Evolutionary conservation across 2,113 vertebrate species (phyloP).

Genomic region (Hiodon alosoides): DNA sequence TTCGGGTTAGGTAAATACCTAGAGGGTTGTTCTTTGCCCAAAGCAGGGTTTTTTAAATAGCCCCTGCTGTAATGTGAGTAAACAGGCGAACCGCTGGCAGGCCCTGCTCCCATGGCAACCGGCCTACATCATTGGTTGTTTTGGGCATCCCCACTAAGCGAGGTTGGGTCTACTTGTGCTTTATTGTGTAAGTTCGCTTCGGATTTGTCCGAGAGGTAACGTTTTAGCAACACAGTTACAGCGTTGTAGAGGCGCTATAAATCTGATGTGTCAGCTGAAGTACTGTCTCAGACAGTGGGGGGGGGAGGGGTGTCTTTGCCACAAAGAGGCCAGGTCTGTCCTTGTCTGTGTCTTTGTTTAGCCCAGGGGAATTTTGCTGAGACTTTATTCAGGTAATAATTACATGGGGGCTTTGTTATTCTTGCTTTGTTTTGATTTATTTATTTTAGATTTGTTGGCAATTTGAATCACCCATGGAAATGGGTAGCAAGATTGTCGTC

Average conservation of each 20-base stretch:
- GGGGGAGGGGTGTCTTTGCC: too few species aligned
- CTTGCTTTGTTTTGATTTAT: too few species aligned
- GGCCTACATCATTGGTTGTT: constrained; percentile 39
- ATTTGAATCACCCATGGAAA: too few species aligned
- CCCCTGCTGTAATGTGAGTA: constrained; percentile 46
- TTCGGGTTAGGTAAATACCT: constrained; percentile 29
- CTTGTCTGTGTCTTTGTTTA: too few species aligned
- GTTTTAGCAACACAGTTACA: neutral
- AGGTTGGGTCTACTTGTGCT: neutral
- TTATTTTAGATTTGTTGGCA: too few species aligned
- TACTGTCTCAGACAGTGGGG: too few species aligned
- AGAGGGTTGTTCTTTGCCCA: constrained; percentile 48
- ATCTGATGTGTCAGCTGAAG: too few species aligned
- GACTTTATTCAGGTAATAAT: too few species aligned
- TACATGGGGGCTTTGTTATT: too few species aligned
- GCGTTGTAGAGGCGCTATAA: neutral
- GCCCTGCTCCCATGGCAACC: constrained; percentile 52
- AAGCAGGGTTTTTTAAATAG: constrained; percentile 6
- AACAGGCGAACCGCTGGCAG: constrained; percentile 56
- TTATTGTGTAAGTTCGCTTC: neutral
- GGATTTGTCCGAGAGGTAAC: neutral
- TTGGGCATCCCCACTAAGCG: constrained; percentile 23
- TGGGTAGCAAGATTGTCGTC: too few species aligned
- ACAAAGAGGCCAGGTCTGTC: too few species aligned
- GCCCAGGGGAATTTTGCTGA: too few species aligned